Evolutionary conservation across 2,888 invertebrate species (phyloP).

Genomic region (Oligia fasciuncula): DNA sequence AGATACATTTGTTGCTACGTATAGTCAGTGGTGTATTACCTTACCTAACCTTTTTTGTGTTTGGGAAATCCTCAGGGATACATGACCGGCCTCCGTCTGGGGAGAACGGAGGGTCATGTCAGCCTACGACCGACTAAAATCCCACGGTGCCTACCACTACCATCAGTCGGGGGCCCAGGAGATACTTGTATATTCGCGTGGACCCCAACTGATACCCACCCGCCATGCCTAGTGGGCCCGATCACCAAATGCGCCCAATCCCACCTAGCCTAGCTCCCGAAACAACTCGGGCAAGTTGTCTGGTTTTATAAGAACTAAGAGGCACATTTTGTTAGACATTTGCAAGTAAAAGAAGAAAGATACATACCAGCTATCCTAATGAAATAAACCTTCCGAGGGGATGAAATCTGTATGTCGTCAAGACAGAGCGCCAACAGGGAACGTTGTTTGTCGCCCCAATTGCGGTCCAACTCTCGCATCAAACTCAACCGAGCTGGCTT

Average conservation of each 20-base stretch:
- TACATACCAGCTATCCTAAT: constrained; percentile 85
- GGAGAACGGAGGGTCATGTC: neutral
- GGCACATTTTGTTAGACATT: neutral
- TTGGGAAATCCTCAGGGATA: neutral
- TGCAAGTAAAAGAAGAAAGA: neutral
- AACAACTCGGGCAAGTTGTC: neutral
- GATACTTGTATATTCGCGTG: neutral
- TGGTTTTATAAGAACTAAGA: too few species aligned
- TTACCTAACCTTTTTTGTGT: neutral
- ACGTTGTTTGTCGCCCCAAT: constrained; percentile 83
- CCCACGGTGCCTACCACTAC: too few species aligned
- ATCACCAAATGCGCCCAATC: neutral
- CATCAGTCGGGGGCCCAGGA: neutral
- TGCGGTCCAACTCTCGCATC: constrained; percentile 83
- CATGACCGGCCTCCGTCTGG: too few species aligned
- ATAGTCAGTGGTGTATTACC: neutral
- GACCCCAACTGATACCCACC: neutral
- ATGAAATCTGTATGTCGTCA: constrained; percentile 86
- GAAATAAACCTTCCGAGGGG: constrained; percentile 87
- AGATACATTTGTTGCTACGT: constrained; percentile 16
- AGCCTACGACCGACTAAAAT: neutral
- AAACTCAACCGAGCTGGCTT: constrained; percentile 84
- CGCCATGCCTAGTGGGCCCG: neutral
- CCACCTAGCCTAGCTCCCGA: neutral
- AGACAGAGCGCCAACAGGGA: constrained; percentile 78